A percentile compares a stretch with the other conserved stretches of the same genome.
These are phyloP conservation scores for Dipodomys ordii DNA, from an alignment of 2,113 vertebrate species.

Conservation along the genomic window DNA sequence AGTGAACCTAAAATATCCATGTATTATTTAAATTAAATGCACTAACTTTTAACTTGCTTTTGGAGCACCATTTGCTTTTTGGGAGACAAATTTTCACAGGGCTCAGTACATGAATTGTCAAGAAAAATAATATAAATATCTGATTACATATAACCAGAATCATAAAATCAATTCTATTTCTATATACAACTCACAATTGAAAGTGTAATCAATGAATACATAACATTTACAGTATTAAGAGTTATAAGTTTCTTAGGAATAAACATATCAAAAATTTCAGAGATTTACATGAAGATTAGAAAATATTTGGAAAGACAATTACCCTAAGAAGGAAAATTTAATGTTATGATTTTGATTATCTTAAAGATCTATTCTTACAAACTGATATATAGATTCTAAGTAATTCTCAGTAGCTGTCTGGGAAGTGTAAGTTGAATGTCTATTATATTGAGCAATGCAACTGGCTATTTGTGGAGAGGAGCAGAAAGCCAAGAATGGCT, in stretches of 20 bases:
- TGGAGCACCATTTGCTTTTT: too few relatives aligned
- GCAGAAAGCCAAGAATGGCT: neutral
- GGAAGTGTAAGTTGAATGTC: neutral
- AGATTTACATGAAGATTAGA: neutral
- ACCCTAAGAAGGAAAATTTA: neutral
- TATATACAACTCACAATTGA: neutral
- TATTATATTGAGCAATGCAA: neutral
- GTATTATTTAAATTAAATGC: too few relatives aligned
- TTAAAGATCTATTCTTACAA: neutral
- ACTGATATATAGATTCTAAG: neutral
- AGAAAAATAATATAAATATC: neutral
- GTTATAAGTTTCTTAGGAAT: neutral
- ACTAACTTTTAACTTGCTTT: too few relatives aligned
- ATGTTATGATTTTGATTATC: slow-evolving; percentile 10
- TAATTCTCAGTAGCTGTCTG: neutral
- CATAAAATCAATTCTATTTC: slow-evolving; percentile 12
- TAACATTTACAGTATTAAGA: neutral
- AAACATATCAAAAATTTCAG: neutral
- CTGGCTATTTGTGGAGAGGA: neutral
- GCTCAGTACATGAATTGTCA: neutral
- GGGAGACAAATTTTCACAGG: neutral
- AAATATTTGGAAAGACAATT: neutral
- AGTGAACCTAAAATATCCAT: too few relatives aligned
- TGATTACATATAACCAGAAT: neutral
- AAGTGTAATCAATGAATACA: neutral